phyloP scores from a whole-genome alignment of 2,113 vertebrate species.

The cattle (Bos taurus) region DNA sequence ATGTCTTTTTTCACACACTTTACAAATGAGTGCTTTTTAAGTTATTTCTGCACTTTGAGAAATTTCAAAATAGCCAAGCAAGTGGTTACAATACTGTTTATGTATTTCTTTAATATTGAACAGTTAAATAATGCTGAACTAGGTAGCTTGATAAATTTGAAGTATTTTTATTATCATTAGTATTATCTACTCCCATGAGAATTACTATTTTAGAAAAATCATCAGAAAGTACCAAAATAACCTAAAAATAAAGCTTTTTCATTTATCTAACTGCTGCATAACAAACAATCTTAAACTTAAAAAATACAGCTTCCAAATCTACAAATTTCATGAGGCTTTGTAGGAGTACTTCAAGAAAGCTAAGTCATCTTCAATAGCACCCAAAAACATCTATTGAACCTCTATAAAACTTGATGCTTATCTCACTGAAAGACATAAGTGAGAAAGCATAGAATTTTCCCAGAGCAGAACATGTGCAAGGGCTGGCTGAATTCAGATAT shows the following conservation, averaged over 20 bases:
- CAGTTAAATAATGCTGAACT: not conserved
- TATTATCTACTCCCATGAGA: not conserved
- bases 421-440: not conserved
- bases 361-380: not conserved
- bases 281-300: not conserved
- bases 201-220: not conserved
- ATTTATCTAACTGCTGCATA: not conserved
- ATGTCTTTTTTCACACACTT: not conserved
- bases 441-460: not conserved
- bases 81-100: not conserved
- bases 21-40: not conserved
- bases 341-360: not conserved
- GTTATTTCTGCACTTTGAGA: not conserved
- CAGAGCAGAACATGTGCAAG: not conserved
- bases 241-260: not conserved
- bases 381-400: not conserved
- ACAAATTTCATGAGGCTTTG: not conserved
- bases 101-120: not conserved
- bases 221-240: not conserved
- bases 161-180: not conserved
- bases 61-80: not conserved
- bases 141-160: not conserved
- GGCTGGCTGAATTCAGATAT: not conserved
- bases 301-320: not conserved
- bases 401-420: not conserved